Percentiles rank a stretch among this genome's conserved stretches.
Evolutionary conservation across 53 echinoderm and acorn worm genomes (phyloP).

Genomic region (Zoroaster sp.): DNA sequence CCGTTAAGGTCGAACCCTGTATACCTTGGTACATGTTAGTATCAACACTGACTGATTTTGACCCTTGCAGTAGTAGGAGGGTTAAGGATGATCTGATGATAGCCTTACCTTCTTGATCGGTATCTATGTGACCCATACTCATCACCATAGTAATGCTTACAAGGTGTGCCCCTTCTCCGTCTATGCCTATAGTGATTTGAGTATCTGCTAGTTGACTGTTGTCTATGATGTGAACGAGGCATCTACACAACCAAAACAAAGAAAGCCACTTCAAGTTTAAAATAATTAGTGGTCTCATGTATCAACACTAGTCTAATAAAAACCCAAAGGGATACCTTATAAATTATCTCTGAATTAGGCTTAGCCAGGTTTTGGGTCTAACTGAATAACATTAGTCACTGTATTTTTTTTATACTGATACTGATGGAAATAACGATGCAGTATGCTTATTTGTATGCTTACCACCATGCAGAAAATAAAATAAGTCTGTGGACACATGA

Average conservation of each 20-base stretch:
- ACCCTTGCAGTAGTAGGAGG: no score
- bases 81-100: no score
- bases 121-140: constrained; percentile 63
- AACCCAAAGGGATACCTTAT: no score
- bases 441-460: neutral
- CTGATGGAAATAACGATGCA: neutral
- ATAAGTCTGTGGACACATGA: no score
- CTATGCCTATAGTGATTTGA: constrained; percentile 62
- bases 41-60: no score
- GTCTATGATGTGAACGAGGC: constrained; percentile 64
- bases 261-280: neutral
- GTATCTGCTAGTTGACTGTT: constrained; percentile 58
- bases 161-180: constrained; percentile 42
- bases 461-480: no score
- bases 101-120: constrained; percentile 78
- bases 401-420: neutral
- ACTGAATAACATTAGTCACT: no score
- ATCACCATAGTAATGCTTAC: constrained; percentile 53
- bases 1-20: no score
- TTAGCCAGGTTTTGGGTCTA: no score
- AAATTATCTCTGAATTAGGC: no score
- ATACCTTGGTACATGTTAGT: no score
- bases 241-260: constrained; percentile 52
- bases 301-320: neutral
- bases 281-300: neutral